Conservation (phyloP, 2,797 vertebrate genomes). For the Tragelaphus eurycerus region DNA sequence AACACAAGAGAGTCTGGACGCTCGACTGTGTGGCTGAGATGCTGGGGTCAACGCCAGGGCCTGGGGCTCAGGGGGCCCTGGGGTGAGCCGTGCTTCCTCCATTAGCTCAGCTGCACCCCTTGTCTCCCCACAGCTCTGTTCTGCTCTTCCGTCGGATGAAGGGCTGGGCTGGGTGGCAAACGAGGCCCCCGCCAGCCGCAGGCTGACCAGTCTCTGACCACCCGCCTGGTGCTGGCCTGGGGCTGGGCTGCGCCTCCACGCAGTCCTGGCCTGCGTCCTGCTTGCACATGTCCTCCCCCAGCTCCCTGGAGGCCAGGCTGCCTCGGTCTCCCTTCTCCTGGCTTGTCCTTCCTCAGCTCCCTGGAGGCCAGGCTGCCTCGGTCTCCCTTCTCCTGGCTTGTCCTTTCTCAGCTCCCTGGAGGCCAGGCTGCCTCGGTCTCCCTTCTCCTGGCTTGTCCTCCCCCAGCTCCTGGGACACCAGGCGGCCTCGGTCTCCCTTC, state of each 20-base stretch:
- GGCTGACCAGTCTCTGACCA: rapidly evolving
- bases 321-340: no score
- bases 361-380: rapidly evolving
- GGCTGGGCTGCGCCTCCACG: not conserved
- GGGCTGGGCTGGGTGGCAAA: rapidly evolving
- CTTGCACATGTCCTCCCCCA: rapidly evolving
- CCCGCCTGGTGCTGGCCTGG: rapidly evolving
- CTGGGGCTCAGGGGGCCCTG: not conserved
- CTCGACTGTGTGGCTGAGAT: not conserved
- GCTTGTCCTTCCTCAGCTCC: not conserved
- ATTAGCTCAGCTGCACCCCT: rapidly evolving
- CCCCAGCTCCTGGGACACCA: no score
- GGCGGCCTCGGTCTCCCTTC: no score
- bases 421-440: not conserved
- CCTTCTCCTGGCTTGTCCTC: no score
- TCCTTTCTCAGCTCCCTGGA: no score
- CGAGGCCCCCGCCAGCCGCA: not conserved
- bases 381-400: not conserved
- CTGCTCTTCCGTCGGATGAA: rapidly evolving
- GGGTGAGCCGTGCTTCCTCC: rapidly evolving
- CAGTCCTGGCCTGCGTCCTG: no score
- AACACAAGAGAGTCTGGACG: rapidly evolving
- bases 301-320: rapidly evolving
- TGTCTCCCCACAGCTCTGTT: rapidly evolving
- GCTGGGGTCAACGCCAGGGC: rapidly evolving